Conservation (phyloP, 2,888 invertebrate genomes). For the Andrena fulva region DNA sequence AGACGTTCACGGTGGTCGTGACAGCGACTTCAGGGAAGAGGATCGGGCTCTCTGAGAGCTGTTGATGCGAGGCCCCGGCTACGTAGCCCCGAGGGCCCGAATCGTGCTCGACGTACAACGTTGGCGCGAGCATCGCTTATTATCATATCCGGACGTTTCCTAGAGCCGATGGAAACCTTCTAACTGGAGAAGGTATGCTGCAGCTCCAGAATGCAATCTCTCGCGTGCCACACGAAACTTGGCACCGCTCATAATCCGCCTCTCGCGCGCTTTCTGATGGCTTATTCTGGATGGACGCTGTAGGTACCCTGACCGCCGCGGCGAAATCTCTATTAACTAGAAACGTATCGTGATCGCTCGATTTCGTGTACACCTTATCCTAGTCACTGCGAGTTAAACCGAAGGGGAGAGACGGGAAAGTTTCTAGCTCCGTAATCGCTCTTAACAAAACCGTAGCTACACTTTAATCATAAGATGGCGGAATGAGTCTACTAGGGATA, state of each 20-base stretch:
- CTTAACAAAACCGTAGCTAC: too few relatives aligned
- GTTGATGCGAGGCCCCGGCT: constrained; percentile 65
- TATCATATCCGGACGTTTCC: constrained; percentile 77
- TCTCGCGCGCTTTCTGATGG: constrained; percentile 49
- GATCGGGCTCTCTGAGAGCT: constrained; percentile 63
- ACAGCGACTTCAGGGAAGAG: constrained; percentile 76
- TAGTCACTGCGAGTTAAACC: not conserved
- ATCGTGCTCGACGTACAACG: constrained; percentile 70
- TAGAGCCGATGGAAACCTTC: constrained; percentile 68
- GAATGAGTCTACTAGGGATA: too few relatives aligned
- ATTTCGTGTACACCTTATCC: not conserved
- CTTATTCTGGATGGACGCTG: constrained; percentile 34
- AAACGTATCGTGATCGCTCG: not conserved
- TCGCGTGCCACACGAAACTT: constrained; percentile 69
- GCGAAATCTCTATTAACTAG: not conserved
- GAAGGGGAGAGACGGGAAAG: too few relatives aligned
- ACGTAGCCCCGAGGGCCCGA: constrained; percentile 66
- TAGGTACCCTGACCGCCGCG: not conserved
- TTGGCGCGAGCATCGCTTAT: constrained; percentile 74
- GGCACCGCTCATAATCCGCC: constrained; percentile 50
- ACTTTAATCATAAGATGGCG: too few relatives aligned
- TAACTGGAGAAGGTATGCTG: constrained; percentile 52
- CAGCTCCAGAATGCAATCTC: constrained; percentile 67
- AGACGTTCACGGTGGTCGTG: constrained; percentile 78
- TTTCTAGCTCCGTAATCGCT: too few relatives aligned